These are phyloP conservation scores for Formica selysi DNA, from an alignment of 1,140 invertebrate genomes.

Conservation along the genomic window DNA sequence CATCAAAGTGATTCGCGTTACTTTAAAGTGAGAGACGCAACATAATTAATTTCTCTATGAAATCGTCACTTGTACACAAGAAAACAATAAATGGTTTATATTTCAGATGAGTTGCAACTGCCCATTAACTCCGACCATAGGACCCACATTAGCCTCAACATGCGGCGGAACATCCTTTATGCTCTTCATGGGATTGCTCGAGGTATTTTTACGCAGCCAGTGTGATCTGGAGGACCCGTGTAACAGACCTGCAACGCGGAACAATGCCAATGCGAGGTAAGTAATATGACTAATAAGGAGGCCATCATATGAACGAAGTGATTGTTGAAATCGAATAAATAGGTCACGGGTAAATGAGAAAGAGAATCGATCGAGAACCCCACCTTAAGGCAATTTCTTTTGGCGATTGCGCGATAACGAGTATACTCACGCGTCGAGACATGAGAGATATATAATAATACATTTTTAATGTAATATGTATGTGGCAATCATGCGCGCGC, in stretches of 20 bases:
- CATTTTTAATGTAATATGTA: background rate
- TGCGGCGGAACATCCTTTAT: slow-evolving; percentile 94
- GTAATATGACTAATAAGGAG: background rate
- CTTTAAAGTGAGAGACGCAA: background rate
- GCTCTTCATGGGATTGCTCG: slow-evolving; percentile 95
- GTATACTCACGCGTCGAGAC: background rate
- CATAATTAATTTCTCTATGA: background rate
- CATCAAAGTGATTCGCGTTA: background rate
- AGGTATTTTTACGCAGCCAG: slow-evolving; percentile 93
- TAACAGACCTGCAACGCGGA: slow-evolving; percentile 87
- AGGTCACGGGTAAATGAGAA: slow-evolving; percentile 26
- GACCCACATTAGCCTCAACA: slow-evolving; percentile 92
- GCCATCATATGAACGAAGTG: no score
- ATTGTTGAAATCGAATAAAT: slow-evolving; percentile 19
- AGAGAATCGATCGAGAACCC: background rate
- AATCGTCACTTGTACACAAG: background rate
- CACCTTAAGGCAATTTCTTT: slow-evolving; percentile 2
- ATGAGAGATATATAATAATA: background rate
- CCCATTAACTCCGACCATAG: slow-evolving; percentile 90
- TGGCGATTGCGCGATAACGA: background rate
- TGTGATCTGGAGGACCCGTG: slow-evolving; percentile 95
- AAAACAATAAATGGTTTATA: background rate
- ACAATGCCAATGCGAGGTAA: slow-evolving; percentile 80
- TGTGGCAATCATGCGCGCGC: background rate
- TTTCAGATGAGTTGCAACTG: slow-evolving; percentile 89